phyloP scores from a whole-genome alignment of 2,888 invertebrate species.

The Ophion ellenae region DNA sequence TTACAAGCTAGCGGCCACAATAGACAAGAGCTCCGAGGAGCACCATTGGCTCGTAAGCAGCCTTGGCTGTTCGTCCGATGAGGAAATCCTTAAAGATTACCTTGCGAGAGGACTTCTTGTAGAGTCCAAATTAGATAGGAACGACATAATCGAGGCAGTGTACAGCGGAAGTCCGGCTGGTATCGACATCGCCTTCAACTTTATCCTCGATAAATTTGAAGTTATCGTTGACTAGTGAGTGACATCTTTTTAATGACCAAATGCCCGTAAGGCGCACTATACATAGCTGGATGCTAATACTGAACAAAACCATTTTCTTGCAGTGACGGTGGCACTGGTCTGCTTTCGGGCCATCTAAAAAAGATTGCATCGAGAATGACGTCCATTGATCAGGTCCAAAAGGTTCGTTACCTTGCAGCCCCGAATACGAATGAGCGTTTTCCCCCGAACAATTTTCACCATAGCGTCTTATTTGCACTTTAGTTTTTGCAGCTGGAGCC shows the following conservation, averaged over 20 bases:
- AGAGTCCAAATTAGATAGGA: conserved; percentile 66
- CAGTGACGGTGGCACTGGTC: conserved; percentile 19
- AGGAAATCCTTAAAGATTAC: conserved; percentile 80
- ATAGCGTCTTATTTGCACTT: background rate
- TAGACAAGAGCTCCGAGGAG: conserved; percentile 76
- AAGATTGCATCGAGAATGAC: conserved; percentile 54
- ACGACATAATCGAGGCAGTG: conserved; percentile 70
- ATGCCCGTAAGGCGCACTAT: background rate
- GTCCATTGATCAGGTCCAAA: conserved; percentile 43
- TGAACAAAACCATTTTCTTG: background rate
- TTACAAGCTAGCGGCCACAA: conserved; percentile 39
- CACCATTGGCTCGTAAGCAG: conserved; percentile 78
- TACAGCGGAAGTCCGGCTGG: conserved; percentile 63
- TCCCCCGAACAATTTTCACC: background rate
- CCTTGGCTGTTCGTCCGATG: conserved; percentile 83
- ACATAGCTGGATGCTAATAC: background rate
- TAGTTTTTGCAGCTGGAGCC: conserved; percentile 25
- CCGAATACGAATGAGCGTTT: background rate
- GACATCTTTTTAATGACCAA: background rate
- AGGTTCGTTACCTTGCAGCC: conserved; percentile 40
- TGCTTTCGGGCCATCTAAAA: conserved; percentile 37
- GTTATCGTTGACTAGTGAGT: conserved; percentile 54
- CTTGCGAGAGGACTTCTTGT: conserved; percentile 43
- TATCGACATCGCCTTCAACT: conserved; percentile 67
- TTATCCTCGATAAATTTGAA: conserved; percentile 61